Evolutionary conservation across 2,113 vertebrate species (phyloP).

Genomic region (Rutilus rutilus): DNA sequence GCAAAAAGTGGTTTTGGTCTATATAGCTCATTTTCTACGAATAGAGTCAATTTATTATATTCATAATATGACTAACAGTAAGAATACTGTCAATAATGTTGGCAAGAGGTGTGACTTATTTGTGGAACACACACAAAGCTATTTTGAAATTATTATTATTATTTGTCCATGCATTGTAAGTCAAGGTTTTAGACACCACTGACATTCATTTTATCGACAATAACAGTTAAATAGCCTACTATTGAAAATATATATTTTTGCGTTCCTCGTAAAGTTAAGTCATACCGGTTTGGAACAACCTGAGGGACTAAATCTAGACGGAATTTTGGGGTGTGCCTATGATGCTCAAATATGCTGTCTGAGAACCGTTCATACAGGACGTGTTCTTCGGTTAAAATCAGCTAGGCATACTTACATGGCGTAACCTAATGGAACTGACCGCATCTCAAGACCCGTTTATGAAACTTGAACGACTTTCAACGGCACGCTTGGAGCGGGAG

Average conservation of each 20-base stretch:
- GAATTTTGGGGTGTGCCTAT: neutral
- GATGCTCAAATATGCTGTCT: neutral
- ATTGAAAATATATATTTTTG: neutral
- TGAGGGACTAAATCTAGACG: neutral
- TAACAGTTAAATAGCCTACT: neutral
- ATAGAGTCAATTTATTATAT: neutral
- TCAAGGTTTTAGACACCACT: too few relatives aligned
- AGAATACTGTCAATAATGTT: neutral
- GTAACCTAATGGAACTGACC: neutral
- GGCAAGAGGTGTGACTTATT: neutral
- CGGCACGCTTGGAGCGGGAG: neutral
- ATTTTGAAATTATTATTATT: neutral
- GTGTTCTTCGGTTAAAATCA: neutral
- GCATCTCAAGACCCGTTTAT: neutral
- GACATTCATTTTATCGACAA: neutral
- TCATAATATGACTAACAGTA: neutral
- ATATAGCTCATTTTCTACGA: neutral
- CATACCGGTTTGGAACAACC: neutral
- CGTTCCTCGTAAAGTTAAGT: neutral
- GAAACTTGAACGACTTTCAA: neutral
- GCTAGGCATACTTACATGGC: neutral
- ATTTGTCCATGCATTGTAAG: neutral
- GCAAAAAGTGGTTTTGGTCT: too few relatives aligned
- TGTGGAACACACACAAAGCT: neutral
- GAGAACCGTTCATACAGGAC: neutral